Base-by-base conservation (phyloP, 2,113 vertebrate species). In the Datnioides undecimradiatus region DNA sequence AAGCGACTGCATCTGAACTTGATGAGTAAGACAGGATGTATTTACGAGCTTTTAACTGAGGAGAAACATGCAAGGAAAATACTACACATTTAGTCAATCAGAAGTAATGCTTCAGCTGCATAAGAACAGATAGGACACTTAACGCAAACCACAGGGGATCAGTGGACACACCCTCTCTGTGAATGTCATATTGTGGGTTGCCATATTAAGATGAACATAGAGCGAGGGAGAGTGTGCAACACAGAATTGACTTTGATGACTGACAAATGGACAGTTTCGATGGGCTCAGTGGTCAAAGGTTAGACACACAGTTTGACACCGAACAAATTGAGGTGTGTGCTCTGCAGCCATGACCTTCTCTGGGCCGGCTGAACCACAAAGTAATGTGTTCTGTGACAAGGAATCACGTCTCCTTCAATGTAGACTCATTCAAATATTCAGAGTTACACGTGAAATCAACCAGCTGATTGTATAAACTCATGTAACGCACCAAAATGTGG, bases 71-170 rank as follows among this genome's bases (percentile, higher is more conserved):
- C 59, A 69, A 59, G 12, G 25, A 46, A 54, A 75, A 60, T 14
- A 52, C n/a, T 46, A 10, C 14, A 75, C 49, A 57, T 48, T 40
- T 33, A 31, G 17, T 41, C 59, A 2, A 46, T 38, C 0, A 25
- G 31, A 57, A 55, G 41, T 17, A 40, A 67, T 1, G 17, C 10
- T 49, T 72, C 33, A 34, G 49, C 11, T 59, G 31, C 10, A 27
- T 5, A 65, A 43, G n/a, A 75, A 80, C 45, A 80, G 52, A 82
- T 68, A 63, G 29, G 41, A 51, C 55, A 82, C 16, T 38, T 17
- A 78, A 81, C 79, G 92, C 90, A 93, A 90, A 93, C 90, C 90
- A 89, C 62, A 73, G 75, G 87, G 59, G 70, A 65, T 69, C 70
- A 55, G 54, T 45, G 57, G 57, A 79, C 85, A 88, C 80, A 51